phyloP scores from a whole-genome alignment of 1,140 invertebrate genomes.

The Ridgeia piscesae region DNA sequence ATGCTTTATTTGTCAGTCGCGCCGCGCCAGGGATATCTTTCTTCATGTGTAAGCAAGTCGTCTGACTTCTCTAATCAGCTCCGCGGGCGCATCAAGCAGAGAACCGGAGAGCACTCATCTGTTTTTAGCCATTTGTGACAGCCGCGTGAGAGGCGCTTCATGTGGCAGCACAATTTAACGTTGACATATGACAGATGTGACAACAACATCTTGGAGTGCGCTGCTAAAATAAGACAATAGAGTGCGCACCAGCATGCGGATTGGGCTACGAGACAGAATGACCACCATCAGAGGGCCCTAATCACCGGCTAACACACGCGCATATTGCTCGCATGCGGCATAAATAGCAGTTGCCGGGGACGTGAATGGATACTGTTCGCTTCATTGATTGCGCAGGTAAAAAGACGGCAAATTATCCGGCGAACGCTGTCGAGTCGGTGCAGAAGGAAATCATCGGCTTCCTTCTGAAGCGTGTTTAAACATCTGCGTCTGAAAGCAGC shows the following conservation, averaged over 20 bases:
- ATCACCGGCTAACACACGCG: not conserved
- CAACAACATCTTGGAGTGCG: not conserved
- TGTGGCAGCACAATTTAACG: not conserved
- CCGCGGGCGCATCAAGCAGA: not conserved
- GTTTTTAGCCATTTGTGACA: not conserved
- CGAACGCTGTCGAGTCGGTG: not conserved
- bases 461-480: not conserved
- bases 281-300: not conserved
- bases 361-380: not conserved
- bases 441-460: not conserved
- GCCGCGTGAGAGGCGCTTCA: not conserved
- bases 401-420: not conserved
- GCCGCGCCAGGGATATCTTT: not conserved
- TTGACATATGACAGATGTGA: not conserved
- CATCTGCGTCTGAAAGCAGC: not conserved
- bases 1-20: not conserved
- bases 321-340: not conserved
- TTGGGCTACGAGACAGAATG: not conserved
- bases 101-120: not conserved
- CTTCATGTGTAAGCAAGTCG: not conserved
- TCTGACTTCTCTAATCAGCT: not conserved
- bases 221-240: not conserved
- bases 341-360: not conserved
- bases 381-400: not conserved
- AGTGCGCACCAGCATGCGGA: not conserved